phyloP scores from a whole-genome alignment of 2,113 vertebrate genomes.

The Festucalex cinctus region DNA sequence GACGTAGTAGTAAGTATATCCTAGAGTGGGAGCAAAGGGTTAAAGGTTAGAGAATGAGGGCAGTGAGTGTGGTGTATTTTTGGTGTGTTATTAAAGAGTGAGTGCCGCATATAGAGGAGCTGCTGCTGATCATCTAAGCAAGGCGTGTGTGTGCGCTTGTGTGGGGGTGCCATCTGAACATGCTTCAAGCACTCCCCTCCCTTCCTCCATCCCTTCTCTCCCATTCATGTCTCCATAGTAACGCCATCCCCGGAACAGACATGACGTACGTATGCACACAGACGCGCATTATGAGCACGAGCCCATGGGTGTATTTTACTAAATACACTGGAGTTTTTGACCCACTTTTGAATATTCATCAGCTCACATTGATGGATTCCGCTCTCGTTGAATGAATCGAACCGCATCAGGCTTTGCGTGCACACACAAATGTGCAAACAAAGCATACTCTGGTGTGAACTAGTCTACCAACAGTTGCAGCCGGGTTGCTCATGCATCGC shows the following conservation, averaged over 20 bases:
- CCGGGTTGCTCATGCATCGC: constrained; percentile 35
- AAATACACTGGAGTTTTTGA: constrained; percentile 1
- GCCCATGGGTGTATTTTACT: constrained; percentile 11
- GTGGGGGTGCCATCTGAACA: constrained; percentile 53
- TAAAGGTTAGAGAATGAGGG: constrained; percentile 15
- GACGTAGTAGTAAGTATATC: constrained; percentile 14
- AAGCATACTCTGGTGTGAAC: neutral
- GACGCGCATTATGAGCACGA: constrained; percentile 3
- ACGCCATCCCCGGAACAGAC: constrained; percentile 53
- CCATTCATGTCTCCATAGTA: constrained; percentile 60
- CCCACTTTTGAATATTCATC: constrained; percentile 8
- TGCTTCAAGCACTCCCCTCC: constrained; percentile 24
- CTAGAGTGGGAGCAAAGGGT: constrained; percentile 15
- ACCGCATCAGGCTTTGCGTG: neutral
- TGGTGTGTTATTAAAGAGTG: constrained; percentile 44
- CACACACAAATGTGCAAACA: constrained; percentile 1
- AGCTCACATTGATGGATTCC: constrained; percentile 6
- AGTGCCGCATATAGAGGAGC: constrained; percentile 7
- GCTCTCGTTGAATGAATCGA: neutral
- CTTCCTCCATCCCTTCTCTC: constrained; percentile 33
- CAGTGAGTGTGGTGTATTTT: constrained; percentile 12
- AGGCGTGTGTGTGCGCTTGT: neutral
- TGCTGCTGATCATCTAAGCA: neutral
- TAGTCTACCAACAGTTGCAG: constrained; percentile 16
- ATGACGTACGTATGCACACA: constrained; percentile 22